Percentiles rank a stretch among this genome's conserved stretches.
phyloP scores from a whole-genome alignment of 2,888 invertebrate species.

The Agonopterix arenella region DNA sequence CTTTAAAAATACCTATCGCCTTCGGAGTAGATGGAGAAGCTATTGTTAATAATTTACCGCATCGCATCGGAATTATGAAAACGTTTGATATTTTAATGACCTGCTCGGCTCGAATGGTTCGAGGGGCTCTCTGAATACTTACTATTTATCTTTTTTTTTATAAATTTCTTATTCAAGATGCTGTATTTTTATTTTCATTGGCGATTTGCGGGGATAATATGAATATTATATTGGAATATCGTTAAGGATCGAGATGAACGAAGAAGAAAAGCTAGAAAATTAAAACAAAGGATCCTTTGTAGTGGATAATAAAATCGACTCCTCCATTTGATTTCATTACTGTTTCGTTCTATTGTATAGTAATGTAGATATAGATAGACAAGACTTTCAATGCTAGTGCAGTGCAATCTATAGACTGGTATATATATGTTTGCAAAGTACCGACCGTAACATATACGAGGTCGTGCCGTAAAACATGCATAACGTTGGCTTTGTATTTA shows the following conservation, averaged over 20 bases:
- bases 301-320: too few relatives aligned
- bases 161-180: constrained; percentile 1
- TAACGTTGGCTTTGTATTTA: too few relatives aligned
- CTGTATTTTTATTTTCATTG: constrained; percentile 5
- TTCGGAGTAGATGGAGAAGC: constrained; percentile 21
- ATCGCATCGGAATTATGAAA: constrained; percentile 22
- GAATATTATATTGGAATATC: background rate
- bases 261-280: constrained; percentile 11
- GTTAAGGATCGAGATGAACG: constrained; percentile 16
- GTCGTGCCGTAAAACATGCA: too few relatives aligned
- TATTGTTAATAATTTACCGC: constrained; percentile 29
- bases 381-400: too few relatives aligned
- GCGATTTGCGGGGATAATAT: background rate
- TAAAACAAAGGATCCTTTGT: too few relatives aligned
- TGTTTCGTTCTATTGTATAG: too few relatives aligned
- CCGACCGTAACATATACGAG: too few relatives aligned
- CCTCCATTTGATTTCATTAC: too few relatives aligned
- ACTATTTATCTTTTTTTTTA: background rate
- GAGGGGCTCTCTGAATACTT: background rate
- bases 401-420: too few relatives aligned
- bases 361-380: too few relatives aligned
- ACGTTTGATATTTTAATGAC: constrained; percentile 31
- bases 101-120: constrained; percentile 10
- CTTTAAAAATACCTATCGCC: constrained; percentile 19
- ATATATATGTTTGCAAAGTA: too few relatives aligned